Percentiles rank a stretch among this genome's conserved stretches.
Evolutionary conservation across 1,140 invertebrate species (phyloP).

Genomic region (Andrena cerasifolii): DNA sequence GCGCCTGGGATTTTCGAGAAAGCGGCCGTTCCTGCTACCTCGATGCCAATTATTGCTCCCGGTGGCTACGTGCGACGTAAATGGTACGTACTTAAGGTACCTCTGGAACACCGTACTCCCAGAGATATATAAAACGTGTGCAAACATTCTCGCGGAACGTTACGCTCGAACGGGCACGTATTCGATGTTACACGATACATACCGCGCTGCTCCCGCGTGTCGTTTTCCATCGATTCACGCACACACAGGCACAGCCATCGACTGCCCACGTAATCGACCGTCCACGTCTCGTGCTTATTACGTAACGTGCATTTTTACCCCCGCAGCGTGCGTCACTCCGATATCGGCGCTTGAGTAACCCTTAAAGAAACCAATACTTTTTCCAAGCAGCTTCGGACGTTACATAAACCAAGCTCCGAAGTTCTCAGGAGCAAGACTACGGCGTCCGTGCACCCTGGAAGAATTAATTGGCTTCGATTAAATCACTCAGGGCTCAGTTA

Average conservation of each 20-base stretch:
- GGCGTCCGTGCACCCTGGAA: too few species aligned
- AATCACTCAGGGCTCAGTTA: too few species aligned
- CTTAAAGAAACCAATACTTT: too few species aligned
- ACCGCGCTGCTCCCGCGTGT: slow-evolving; percentile 20
- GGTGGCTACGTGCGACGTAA: slow-evolving; percentile 18
- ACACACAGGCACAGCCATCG: slow-evolving; percentile 51
- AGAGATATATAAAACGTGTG: background rate
- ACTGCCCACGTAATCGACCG: slow-evolving; percentile 70
- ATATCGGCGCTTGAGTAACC: too few species aligned
- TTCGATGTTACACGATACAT: slow-evolving; percentile 62
- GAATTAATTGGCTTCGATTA: too few species aligned
- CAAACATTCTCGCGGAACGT: slow-evolving; percentile 52
- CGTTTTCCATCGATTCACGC: slow-evolving; percentile 29
- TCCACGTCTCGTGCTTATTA: slow-evolving; percentile 67
- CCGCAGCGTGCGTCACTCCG: slow-evolving; percentile 20
- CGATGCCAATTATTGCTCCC: slow-evolving; percentile 27
- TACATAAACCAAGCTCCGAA: too few species aligned
- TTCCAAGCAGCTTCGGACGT: too few species aligned
- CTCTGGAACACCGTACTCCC: slow-evolving; percentile 1
- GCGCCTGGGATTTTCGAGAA: slow-evolving; percentile 28
- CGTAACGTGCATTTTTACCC: slow-evolving; percentile 69
- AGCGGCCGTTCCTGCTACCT: slow-evolving; percentile 11
- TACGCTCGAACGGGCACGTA: slow-evolving; percentile 69
- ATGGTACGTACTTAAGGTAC: slow-evolving; percentile 34
- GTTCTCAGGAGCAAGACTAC: too few species aligned